Base-by-base conservation (phyloP, 92 coral and sea anemone genomes). In the Siderastrea siderea region DNA sequence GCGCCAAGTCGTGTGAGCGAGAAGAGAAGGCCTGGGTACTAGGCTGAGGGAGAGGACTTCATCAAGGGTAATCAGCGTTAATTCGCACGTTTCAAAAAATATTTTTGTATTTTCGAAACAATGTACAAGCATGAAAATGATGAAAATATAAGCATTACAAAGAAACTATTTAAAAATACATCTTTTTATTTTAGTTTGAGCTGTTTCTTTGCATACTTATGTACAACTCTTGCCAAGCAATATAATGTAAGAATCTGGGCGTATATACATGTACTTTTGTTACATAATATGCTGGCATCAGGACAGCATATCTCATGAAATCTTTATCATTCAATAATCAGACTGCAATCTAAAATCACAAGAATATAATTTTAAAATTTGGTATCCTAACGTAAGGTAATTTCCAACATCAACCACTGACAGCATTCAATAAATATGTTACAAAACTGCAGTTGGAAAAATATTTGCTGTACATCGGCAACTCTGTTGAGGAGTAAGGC, bases 361-460 rank as follows among this genome's bases (percentile, higher is more conserved):
- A 11, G 9, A 6, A 44, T 26, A 47, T 4, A 63, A 44, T 59
- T 75, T 75, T 26, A 0, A 26, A 55, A 55, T 55, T 55, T 55
- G 43, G 15, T 60, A 78, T 9, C 8, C 15, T 15, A 3, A 10
- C 43, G 10, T 38, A 61, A 12, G 7, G 62, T 16, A 16, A 47
- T 62, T 47, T 60, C 3, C 13, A 78, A 16, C 59, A 46, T 46
- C 2, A n/a, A 11, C 15, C 79, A 44, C 38, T 47, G 47, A 52
- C 46, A 16, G 7, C 63, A n/a, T 16, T 46, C 59, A 78, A 78
- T 78, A 78, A 78, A 78, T 78, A 78, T 48, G 48, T 78, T 3
- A 48, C 9, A 78, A 78, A 78, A n/a, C 47, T 72, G 9, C 71
- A 7, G 45, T 12, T 71, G 12, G 3, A 2, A 49, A 73, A 73